Conservation (phyloP, 2,797 vertebrate species). For the Sorex maritimensis region DNA sequence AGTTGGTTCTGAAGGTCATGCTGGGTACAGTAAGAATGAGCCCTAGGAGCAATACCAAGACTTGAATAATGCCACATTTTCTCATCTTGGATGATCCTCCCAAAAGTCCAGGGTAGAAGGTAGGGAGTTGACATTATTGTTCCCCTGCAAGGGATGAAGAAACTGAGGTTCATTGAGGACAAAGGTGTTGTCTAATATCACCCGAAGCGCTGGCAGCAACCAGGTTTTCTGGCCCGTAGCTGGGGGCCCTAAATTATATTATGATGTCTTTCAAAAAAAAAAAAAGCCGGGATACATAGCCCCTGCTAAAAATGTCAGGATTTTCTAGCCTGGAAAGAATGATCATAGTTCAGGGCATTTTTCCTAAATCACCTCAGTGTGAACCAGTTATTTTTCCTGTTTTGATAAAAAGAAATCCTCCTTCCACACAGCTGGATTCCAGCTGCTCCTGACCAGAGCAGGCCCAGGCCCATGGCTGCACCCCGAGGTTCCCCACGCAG, state of each 20-base stretch:
- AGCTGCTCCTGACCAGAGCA: neutral
- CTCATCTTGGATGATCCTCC: neutral
- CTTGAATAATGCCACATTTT: neutral
- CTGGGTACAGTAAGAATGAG: neutral
- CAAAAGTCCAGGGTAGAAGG: neutral
- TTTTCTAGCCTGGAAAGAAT: slow-evolving; percentile 43
- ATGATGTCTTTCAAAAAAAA: neutral
- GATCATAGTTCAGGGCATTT: neutral
- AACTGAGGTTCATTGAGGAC: neutral
- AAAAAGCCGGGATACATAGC: neutral
- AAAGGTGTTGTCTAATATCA: neutral
- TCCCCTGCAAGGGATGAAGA: neutral
- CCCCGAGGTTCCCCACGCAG: too few relatives aligned
- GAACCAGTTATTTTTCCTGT: neutral
- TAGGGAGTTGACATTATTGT: neutral
- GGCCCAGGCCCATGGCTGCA: neutral
- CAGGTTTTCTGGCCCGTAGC: slow-evolving; percentile 1
- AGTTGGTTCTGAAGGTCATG: neutral
- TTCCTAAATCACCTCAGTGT: neutral
- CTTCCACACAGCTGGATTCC: neutral
- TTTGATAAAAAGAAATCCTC: too few relatives aligned
- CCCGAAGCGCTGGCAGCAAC: neutral
- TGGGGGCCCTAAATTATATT: neutral
- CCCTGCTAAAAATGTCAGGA: neutral
- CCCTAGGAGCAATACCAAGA: neutral